These are phyloP conservation scores for Philereme vetulata DNA, from an alignment of 2,888 invertebrate genomes.

Conservation along the genomic window DNA sequence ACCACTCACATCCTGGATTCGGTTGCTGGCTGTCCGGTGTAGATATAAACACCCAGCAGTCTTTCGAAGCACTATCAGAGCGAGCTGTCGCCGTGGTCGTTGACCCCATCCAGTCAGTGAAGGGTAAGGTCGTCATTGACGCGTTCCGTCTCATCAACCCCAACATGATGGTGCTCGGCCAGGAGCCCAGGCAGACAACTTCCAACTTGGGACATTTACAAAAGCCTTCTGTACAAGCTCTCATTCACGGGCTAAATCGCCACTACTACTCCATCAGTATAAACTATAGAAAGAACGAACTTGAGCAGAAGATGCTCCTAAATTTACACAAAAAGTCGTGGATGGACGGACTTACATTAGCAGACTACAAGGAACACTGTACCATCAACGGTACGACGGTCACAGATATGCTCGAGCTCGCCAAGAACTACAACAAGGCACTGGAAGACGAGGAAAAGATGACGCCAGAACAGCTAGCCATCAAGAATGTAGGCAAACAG, in stretches of 20 bases:
- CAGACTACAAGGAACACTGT: conserved; percentile 97
- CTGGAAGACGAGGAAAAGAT: conserved; percentile 99
- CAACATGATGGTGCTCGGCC: conserved; percentile 99
- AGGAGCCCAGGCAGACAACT: conserved; percentile 99
- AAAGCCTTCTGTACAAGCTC: conserved; percentile 99
- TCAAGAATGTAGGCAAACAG: conserved; percentile 99
- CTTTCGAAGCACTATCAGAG: conserved; percentile 98
- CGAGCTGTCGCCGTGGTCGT: conserved; percentile 99
- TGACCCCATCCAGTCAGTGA: conserved; percentile 99
- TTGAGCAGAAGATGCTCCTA: conserved; percentile 99
- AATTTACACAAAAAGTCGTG: conserved; percentile 99
- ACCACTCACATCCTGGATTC: conserved; percentile 99
- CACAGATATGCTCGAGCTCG: conserved; percentile 97
- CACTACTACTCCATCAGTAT: conserved; percentile 99
- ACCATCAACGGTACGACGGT: conserved; percentile 96
- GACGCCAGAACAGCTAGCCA: conserved; percentile 99
- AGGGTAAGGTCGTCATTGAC: conserved; percentile 99
- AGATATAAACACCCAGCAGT: conserved; percentile 99
- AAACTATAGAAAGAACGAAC: conserved; percentile 99
- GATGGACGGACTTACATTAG: conserved; percentile 97
- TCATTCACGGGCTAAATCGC: conserved; percentile 99
- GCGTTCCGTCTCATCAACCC: conserved; percentile 99
- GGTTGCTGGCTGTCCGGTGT: conserved; percentile 99
- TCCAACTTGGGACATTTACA: conserved; percentile 99
- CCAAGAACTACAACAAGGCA: conserved; percentile 98